Base-by-base conservation (phyloP, 2,888 invertebrate genomes). In the Tenthredo notha region DNA sequence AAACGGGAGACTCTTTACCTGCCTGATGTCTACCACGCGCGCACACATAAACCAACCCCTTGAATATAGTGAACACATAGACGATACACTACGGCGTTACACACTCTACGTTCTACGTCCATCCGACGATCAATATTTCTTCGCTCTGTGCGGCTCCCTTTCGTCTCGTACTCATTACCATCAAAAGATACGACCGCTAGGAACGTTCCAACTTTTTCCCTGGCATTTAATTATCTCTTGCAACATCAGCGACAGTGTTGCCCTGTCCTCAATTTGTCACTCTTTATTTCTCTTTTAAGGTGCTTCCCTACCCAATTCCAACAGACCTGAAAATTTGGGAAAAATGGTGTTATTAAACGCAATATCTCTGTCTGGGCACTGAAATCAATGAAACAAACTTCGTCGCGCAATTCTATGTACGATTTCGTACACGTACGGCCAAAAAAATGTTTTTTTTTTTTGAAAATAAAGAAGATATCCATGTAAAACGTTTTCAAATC, bases 41-140 rank as follows among this genome's bases (percentile, higher is more conserved):
- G 4, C 37, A 54, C 15, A 37, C 12, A 15, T 61, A 58, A 58
- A 37, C 61, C 37, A 25, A 37, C 40, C 58, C 61, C 78, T 61
- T 40, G 40, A 40, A 61, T 80, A 58, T 37, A 37, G 80, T 33
- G 61, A 80, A 80, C 40, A 21, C 37, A 40, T 33, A 33, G 77
- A 50, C 77, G 50, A 33, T 77, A 29, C 37, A 37, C 78, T 61
- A 80, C 61, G 10, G 61, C 58, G 37, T 40, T 40, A 50, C 61
- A 18, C 80, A 61, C 61, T n/a, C 58, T 61, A 18, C 54, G 10
- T 21, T 43, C 77, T 40, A 54, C 54, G 50, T 77, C 40, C 72
- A 33, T 33, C 77, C 18, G 37, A 61, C 58, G 80, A 80, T 80
- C 80, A 80, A 80, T 80, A 80, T 80, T 80, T 80, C 80, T 80